phyloP scores from a whole-genome alignment of 2,797 vertebrate genomes.

The Myripristis jacobus region DNA sequence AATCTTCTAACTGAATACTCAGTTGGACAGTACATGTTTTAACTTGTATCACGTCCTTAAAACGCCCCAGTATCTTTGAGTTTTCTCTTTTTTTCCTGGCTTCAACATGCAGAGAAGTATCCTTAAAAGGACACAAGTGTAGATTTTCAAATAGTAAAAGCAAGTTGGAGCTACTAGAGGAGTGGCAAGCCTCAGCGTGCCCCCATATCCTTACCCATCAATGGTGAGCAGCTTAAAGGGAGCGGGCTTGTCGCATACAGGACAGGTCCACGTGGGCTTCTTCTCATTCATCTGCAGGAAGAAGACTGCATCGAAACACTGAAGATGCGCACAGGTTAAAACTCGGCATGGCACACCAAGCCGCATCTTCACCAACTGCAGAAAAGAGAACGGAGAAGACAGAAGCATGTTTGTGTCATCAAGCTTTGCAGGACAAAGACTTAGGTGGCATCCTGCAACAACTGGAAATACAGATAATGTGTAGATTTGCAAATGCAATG shows the following conservation, averaged over 20 bases:
- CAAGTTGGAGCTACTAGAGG: not conserved
- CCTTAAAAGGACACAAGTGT: conserved; percentile 13
- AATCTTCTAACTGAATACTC: not conserved
- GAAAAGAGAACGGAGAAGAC: not conserved
- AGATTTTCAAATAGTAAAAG: conserved; percentile 12
- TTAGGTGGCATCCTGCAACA: not conserved
- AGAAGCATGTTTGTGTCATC: not conserved
- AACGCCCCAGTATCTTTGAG: conserved; percentile 7
- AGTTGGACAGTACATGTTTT: conserved; percentile 4
- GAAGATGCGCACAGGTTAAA: conserved; percentile 95
- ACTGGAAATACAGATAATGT: not conserved
- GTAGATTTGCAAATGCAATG: not conserved
- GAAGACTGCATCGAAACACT: conserved; percentile 99
- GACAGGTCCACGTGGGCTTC: conserved; percentile 98
- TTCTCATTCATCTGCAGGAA: conserved; percentile 99
- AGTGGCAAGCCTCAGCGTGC: conserved; percentile 24
- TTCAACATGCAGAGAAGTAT: conserved; percentile 21
- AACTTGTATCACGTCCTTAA: conserved; percentile 23
- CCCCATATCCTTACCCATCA: conserved; percentile 87
- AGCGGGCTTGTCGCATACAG: conserved; percentile 97
- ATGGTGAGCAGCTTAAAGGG: conserved; percentile 97
- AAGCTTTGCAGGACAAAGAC: not conserved
- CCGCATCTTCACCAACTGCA: conserved; percentile 98
- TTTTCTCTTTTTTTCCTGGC: not conserved
- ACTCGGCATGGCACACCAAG: conserved; percentile 96